These are phyloP conservation scores for Oscheius myriophilus DNA, from an alignment of 2,888 invertebrate species.

Conservation along the genomic window DNA sequence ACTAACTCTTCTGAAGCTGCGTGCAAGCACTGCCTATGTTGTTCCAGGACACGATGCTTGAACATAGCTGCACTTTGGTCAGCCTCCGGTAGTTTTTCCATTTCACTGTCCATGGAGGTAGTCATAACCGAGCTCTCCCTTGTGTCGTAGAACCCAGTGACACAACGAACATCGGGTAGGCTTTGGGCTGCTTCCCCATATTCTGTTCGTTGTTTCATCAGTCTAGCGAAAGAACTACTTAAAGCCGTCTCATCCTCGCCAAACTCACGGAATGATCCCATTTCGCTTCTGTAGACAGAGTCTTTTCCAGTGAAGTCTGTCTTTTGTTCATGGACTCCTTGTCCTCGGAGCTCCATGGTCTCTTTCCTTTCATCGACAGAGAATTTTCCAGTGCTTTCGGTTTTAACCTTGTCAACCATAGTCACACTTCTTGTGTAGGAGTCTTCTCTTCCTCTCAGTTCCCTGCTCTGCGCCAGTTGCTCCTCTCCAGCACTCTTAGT, in stretches of 20 bases:
- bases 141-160: slow-evolving; percentile 31
- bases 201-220: slow-evolving; percentile 32
- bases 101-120: slow-evolving; percentile 41
- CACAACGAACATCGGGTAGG: slow-evolving; percentile 35
- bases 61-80: slow-evolving; percentile 42
- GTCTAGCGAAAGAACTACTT: slow-evolving; percentile 32
- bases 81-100: slow-evolving; percentile 39
- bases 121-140: slow-evolving; percentile 35
- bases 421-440: too few relatives aligned
- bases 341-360: neutral
- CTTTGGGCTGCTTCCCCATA: slow-evolving; percentile 36
- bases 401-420: too few relatives aligned
- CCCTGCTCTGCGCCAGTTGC: slow-evolving; percentile 30
- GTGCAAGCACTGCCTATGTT: slow-evolving; percentile 28
- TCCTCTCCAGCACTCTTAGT: slow-evolving; percentile 29
- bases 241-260: slow-evolving; percentile 39
- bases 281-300: neutral
- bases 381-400: neutral
- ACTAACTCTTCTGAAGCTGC: slow-evolving; percentile 16
- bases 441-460: slow-evolving; percentile 24
- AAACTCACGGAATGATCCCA: slow-evolving; percentile 37
- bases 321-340: neutral
- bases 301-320: slow-evolving; percentile 7
- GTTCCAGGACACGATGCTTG: slow-evolving; percentile 27
- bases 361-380: slow-evolving; percentile 6